phyloP scores from a whole-genome alignment of 1,140 invertebrate genomes.

The Temnothorax longispinosus region DNA sequence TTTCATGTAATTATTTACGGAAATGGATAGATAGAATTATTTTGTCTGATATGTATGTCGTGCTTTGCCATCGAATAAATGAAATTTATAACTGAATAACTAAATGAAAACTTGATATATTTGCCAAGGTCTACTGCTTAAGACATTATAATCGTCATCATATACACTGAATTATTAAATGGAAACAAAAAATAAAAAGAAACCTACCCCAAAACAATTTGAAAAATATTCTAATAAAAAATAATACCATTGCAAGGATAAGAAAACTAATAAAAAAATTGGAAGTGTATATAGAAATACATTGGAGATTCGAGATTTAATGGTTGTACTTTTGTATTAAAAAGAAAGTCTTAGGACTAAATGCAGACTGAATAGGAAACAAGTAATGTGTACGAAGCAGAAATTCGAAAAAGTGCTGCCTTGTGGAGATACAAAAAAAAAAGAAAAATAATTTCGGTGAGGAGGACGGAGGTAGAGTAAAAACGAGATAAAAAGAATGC shows the following conservation, averaged over 20 bases:
- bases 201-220: neutral
- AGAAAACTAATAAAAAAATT: neutral
- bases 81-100: neutral
- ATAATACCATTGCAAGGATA: neutral
- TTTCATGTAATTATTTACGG: neutral
- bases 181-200: neutral
- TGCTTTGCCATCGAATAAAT: neutral
- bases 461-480: constrained; percentile 29
- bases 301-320: neutral
- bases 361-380: constrained; percentile 38
- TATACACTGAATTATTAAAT: neutral
- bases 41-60: neutral
- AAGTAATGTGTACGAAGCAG: constrained; percentile 48
- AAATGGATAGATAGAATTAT: neutral
- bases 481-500: constrained; percentile 62
- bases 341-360: constrained; percentile 8
- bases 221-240: neutral
- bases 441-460: constrained; percentile 56
- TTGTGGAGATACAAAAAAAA: constrained; percentile 17
- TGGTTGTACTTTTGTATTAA: neutral
- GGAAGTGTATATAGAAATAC: neutral
- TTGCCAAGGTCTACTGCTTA: neutral
- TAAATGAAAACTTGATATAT: neutral
- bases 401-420: constrained; percentile 46
- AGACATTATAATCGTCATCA: neutral